phyloP scores from a whole-genome alignment of 2,113 vertebrate genomes.

The Pituophis catenifer region DNA sequence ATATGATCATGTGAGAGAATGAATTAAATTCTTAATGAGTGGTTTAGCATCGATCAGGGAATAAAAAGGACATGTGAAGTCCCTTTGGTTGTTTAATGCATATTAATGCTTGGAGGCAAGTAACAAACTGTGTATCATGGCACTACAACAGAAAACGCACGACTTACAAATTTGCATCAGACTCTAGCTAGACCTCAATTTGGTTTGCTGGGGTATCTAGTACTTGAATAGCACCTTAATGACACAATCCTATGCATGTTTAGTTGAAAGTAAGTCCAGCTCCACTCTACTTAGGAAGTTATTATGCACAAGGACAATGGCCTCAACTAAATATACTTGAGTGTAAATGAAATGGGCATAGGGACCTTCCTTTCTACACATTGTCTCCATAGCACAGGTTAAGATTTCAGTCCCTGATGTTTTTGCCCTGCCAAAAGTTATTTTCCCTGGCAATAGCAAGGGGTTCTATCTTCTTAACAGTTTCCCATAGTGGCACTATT shows the following conservation, averaged over 20 bases:
- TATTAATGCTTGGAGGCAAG: background rate
- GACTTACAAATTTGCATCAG: background rate
- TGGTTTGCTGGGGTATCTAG: background rate
- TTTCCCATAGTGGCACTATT: background rate
- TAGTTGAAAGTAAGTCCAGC: background rate
- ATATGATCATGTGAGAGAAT: background rate
- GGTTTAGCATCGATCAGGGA: background rate
- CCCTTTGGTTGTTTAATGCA: background rate
- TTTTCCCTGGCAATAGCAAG: background rate
- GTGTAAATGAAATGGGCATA: background rate
- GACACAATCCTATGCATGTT: background rate
- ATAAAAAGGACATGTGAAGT: background rate
- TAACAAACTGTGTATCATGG: background rate
- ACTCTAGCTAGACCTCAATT: background rate
- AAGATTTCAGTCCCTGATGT: background rate
- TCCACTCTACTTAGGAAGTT: background rate
- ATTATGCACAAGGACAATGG: background rate
- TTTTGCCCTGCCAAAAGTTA: background rate
- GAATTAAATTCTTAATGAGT: background rate
- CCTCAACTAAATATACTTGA: background rate
- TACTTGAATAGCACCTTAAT: background rate
- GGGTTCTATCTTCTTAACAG: background rate
- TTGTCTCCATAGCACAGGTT: background rate
- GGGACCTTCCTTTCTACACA: background rate
- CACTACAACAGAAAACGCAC: background rate